phyloP scores from a whole-genome alignment of 2,113 vertebrate species.

The Haemorhous mexicanus region DNA sequence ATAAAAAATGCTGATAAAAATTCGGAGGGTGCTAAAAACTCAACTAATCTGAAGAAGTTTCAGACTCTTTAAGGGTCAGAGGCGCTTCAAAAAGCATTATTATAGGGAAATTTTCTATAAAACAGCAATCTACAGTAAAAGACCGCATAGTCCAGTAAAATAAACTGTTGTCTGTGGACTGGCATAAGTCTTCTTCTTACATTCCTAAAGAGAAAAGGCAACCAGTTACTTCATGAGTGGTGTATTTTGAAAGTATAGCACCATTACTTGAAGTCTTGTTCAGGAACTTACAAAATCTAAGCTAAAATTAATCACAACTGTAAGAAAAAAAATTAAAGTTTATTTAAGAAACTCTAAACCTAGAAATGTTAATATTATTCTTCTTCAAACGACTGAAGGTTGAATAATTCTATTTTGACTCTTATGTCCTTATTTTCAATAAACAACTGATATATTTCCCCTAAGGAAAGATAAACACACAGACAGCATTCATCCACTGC shows the following conservation, averaged over 20 bases:
- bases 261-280: neutral
- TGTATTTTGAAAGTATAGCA: neutral
- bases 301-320: neutral
- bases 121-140: neutral
- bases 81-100: neutral
- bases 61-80: neutral
- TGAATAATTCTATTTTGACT: neutral
- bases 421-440: neutral
- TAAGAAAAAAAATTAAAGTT: neutral
- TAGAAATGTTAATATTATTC: neutral
- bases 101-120: neutral
- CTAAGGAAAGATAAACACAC: neutral
- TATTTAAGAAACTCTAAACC: neutral
- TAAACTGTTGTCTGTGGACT: neutral
- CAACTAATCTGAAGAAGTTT: neutral
- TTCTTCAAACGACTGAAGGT: neutral
- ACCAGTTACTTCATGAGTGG: neutral
- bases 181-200: neutral
- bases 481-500: neutral
- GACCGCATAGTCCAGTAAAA: neutral
- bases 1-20: neutral
- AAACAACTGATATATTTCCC: neutral
- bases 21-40: neutral
- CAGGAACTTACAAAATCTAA: neutral
- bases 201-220: neutral